Evolutionary conservation across 2,113 vertebrate species (phyloP).

Genomic region (Aplodontia rufa): DNA sequence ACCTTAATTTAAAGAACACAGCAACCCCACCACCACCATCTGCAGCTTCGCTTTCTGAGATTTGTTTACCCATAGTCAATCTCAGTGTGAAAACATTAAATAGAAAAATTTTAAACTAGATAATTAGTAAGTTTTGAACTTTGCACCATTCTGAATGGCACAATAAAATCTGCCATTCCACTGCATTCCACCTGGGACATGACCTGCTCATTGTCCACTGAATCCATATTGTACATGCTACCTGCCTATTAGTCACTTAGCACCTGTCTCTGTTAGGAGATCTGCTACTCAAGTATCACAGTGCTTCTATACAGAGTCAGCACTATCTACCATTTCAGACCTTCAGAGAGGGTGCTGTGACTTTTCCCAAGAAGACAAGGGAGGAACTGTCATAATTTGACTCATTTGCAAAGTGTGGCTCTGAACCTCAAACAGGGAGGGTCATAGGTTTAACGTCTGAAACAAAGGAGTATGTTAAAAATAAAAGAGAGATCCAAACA

Average conservation of each 20-base stretch:
- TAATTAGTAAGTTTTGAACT: background rate
- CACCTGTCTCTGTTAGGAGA: background rate
- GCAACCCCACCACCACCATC: background rate
- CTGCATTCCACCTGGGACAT: background rate
- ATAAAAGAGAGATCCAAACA: background rate
- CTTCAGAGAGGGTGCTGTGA: background rate
- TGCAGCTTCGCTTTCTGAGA: background rate
- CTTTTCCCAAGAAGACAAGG: background rate
- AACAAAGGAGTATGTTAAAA: background rate
- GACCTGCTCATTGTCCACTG: background rate
- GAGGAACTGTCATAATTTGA: background rate
- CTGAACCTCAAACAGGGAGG: background rate
- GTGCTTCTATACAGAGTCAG: background rate
- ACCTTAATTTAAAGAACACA: background rate
- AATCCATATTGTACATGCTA: background rate
- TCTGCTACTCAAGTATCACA: background rate
- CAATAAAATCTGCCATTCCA: rapidly evolving
- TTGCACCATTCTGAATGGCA: background rate
- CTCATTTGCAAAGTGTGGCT: background rate
- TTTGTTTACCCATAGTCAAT: background rate
- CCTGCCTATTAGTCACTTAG: background rate
- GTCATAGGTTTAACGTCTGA: background rate
- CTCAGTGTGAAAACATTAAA: background rate
- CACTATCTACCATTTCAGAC: too few relatives aligned
- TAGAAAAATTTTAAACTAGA: background rate